Percentiles rank a stretch among this genome's conserved stretches.
Evolutionary conservation across 2,113 vertebrate species (phyloP).

Genomic region (Notechis scutatus): DNA sequence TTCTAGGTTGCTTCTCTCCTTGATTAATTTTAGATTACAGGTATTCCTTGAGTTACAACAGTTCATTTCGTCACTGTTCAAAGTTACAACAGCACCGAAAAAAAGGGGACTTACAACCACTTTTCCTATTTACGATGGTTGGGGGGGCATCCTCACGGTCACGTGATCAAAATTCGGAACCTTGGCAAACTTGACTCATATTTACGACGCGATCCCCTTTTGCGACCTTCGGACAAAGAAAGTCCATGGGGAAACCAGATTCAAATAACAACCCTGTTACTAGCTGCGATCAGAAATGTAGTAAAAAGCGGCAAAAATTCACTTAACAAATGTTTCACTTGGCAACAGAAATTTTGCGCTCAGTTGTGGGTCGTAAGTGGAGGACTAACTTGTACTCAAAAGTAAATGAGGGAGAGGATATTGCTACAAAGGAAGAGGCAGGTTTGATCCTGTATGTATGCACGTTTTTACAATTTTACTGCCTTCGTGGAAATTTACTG

Average conservation of each 20-base stretch:
- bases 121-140: not conserved
- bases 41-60: not conserved
- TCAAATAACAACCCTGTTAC: not conserved
- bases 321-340: not conserved
- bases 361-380: not conserved
- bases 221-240: not conserved
- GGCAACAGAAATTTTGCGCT: not conserved
- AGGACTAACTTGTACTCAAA: not conserved
- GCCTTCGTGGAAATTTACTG: not conserved
- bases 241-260: not conserved
- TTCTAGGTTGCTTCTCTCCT: not conserved
- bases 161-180: accelerated
- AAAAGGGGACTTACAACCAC: not conserved
- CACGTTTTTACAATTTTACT: not conserved
- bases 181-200: not conserved
- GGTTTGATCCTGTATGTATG: not conserved
- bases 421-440: not conserved
- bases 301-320: too few species aligned
- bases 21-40: not conserved
- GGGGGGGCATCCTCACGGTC: not conserved
- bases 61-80: not conserved
- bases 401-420: not conserved
- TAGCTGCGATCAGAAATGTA: not conserved
- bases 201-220: not conserved
- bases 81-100: not conserved